Evolutionary conservation across 2,797 vertebrate genomes (phyloP), one percentile per base, ranked within the genome.

Genomic region (Austrolebias charrua): DNA sequence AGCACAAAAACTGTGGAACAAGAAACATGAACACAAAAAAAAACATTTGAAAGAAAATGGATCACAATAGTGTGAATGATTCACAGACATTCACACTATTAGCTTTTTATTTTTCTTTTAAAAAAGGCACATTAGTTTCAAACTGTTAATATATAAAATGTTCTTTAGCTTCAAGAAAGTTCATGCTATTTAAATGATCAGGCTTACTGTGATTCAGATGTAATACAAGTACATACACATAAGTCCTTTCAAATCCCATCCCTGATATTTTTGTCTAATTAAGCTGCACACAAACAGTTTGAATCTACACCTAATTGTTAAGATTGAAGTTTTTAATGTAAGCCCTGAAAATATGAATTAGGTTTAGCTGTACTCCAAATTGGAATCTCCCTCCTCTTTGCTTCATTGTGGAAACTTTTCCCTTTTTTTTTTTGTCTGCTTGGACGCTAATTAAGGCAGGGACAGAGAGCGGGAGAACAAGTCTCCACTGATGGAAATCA

Each of bases 401-500:
- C 75, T 84, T 88, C 77, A 86, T 87, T 87, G 86, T 87, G 82
- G 71, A 78, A 80, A 83, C 75, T 81, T 82, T 69, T 73, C 81
- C 69, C 86, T 82, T 38, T 86, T 76, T 87, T 82, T 38, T 86
- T 76, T 24, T 85, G 83, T 77, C 75, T 76, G 78, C 81, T 72
- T 15, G 44, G 66, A 86, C 78, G 82, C 87, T 89, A 90, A 90
- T 90, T 90, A 89, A 85, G 68, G 66, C 60, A 80, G 66, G 47
- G 48, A 54, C 63, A 66, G 63, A 63, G 77, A 80, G 73, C 6
- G 46, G 58, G 77, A 69, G 82, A 85, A 85, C 76, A 83, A 86
- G 83, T 89, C 83, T 78, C 74, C 60, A 64, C 80, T 82, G 88
- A 88, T 87, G 80, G 80, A 86, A 84, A 89, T 88, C 86, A 85